Conservation (phyloP, 2,888 invertebrate species). For the Drosophila barbarae region DNA sequence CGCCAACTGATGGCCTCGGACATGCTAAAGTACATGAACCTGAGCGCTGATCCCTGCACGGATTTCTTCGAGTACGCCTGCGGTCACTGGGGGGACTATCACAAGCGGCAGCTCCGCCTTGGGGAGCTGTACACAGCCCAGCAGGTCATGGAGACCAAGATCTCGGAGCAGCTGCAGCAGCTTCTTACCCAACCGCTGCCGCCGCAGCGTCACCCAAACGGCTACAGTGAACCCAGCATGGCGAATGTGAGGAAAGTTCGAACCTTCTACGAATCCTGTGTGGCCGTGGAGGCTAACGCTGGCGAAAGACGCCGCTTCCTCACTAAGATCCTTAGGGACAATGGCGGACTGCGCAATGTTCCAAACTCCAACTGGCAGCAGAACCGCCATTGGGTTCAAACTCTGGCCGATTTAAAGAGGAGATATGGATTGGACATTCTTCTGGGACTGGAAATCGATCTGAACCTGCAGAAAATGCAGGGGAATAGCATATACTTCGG, state of each 20-base stretch:
- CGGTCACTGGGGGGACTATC: conserved; percentile 71
- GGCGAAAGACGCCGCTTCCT: conserved; percentile 58
- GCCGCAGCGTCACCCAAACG: conserved; percentile 42
- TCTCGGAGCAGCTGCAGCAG: conserved; percentile 58
- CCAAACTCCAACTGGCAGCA: conserved; percentile 67
- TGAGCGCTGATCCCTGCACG: conserved; percentile 68
- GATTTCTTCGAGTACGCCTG: conserved; percentile 77
- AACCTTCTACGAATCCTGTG: conserved; percentile 71
- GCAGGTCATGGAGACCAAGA: conserved; percentile 51
- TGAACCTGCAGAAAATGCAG: conserved; percentile 60
- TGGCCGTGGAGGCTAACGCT: conserved; percentile 50
- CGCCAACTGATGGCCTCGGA: conserved; percentile 50
- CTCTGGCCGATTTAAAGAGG: conserved; percentile 61
- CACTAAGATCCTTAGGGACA: conserved; percentile 55
- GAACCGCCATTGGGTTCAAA: conserved; percentile 69
- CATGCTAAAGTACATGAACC: conserved; percentile 68
- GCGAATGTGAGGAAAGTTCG: conserved; percentile 63
- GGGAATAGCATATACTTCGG: conserved; percentile 70
- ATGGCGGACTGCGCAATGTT: conserved; percentile 69
- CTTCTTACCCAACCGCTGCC: conserved; percentile 52
- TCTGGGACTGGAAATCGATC: conserved; percentile 71
- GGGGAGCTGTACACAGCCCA: conserved; percentile 58
- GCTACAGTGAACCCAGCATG: conserved; percentile 24
- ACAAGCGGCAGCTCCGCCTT: conserved; percentile 45
- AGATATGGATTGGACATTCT: conserved; percentile 75